phyloP scores from a whole-genome alignment of 1,140 invertebrate genomes.

The Zaprionus camerounensis region DNA sequence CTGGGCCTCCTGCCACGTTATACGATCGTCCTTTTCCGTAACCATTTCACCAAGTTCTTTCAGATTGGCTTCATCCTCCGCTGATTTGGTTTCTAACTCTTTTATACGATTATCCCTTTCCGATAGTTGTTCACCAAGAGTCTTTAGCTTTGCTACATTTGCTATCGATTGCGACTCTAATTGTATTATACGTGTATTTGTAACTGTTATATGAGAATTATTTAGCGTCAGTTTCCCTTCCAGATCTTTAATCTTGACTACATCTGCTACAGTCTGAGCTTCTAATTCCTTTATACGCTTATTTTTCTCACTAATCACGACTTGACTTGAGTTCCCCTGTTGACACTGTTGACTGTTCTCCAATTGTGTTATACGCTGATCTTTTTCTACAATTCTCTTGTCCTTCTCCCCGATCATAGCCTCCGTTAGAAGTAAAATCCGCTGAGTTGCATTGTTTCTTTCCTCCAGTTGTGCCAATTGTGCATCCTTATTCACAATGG shows the following conservation, averaged over 20 bases:
- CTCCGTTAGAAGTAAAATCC: not conserved
- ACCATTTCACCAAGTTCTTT: not conserved
- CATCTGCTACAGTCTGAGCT: not conserved
- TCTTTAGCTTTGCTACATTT: not conserved
- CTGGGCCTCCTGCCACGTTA: not conserved
- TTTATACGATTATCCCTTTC: not conserved
- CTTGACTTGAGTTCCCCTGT: not conserved
- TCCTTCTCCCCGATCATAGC: not conserved
- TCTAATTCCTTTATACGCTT: slow-evolving; percentile 2
- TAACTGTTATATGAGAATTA: not conserved
- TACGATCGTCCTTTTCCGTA: not conserved
- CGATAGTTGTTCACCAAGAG: not conserved
- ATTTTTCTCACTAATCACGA: not conserved
- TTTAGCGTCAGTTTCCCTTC: not conserved
- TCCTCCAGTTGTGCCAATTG: not conserved
- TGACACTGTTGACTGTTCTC: not conserved
- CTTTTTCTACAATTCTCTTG: not conserved
- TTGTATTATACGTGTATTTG: not conserved
- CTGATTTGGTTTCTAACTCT: not conserved
- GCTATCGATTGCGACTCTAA: not conserved
- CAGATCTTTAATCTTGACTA: not conserved
- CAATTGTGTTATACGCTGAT: slow-evolving; percentile 1
- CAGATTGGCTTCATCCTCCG: not conserved
- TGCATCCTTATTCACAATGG: not conserved
- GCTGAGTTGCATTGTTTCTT: not conserved